These are phyloP conservation scores for Crenichthys baileyi DNA, from an alignment of 2,797 vertebrate species.

Conservation along the genomic window DNA sequence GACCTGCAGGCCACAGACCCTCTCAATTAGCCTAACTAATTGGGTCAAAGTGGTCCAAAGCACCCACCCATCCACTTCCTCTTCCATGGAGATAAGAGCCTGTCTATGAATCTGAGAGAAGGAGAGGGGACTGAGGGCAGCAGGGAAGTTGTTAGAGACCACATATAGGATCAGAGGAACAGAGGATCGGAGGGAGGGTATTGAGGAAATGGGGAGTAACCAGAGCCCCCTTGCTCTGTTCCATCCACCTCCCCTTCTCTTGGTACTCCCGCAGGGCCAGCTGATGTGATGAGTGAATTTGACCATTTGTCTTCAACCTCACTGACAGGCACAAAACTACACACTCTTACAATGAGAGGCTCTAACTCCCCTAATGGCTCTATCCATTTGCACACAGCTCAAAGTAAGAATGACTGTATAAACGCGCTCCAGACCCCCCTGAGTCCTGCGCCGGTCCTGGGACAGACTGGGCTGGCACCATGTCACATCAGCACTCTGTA, in stretches of 20 bases:
- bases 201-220: constrained; percentile 47
- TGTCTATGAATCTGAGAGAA: constrained; percentile 42
- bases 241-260: constrained; percentile 41
- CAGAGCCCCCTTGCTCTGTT: constrained; percentile 51
- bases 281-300: constrained; percentile 83
- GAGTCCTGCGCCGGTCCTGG: constrained; percentile 43
- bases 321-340: constrained; percentile 59
- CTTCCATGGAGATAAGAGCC: constrained; percentile 75
- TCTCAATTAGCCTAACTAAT: constrained; percentile 78
- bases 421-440: constrained; percentile 62
- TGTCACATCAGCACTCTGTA: constrained; percentile 49
- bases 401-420: constrained; percentile 58
- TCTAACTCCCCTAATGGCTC: constrained; percentile 71
- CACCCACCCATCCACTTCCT: constrained; percentile 71
- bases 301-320: constrained; percentile 77
- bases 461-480: constrained; percentile 48
- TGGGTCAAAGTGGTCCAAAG: constrained; percentile 71
- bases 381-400: constrained; percentile 62
- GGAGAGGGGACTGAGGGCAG: constrained; percentile 24
- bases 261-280: constrained; percentile 64
- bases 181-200: constrained; percentile 36
- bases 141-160: constrained; percentile 29
- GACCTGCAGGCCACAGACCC: constrained; percentile 64
- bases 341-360: constrained; percentile 39
- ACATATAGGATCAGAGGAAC: constrained; percentile 30